These are phyloP conservation scores for Caranx ignobilis DNA, from an alignment of 2,113 vertebrate genomes.

Conservation along the genomic window DNA sequence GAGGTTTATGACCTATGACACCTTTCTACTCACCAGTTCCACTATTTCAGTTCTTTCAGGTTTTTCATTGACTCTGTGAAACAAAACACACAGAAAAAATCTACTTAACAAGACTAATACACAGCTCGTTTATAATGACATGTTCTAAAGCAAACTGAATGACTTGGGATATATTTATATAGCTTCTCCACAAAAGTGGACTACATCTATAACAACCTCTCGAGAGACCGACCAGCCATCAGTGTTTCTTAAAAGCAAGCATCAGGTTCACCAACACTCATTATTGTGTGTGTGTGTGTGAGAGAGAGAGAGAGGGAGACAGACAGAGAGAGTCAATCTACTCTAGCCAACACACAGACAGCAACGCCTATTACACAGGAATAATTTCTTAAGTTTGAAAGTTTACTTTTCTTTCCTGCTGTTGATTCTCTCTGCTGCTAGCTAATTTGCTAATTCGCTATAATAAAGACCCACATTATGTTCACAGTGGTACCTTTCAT, in stretches of 20 bases:
- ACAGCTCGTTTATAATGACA: background rate
- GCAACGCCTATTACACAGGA: too few relatives aligned
- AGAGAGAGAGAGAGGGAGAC: too few relatives aligned
- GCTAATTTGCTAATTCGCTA: background rate
- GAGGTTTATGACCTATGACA: background rate
- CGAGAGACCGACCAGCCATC: background rate
- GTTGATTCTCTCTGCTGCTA: background rate
- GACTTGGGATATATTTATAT: background rate
- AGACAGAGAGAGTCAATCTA: too few relatives aligned
- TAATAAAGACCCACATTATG: background rate
- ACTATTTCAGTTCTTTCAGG: slow-evolving; percentile 86
- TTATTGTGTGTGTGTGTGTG: too few relatives aligned
- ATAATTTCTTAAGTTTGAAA: too few relatives aligned
- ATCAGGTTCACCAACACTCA: background rate
- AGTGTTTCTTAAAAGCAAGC: background rate
- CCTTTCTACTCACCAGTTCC: slow-evolving; percentile 87
- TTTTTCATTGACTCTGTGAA: slow-evolving; percentile 85
- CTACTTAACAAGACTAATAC: background rate
- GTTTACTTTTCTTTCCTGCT: background rate
- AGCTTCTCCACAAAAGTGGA: too few relatives aligned
- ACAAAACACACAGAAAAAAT: slow-evolving; percentile 24
- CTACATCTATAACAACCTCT: too few relatives aligned
- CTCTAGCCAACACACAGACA: too few relatives aligned
- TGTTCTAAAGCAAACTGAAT: background rate
- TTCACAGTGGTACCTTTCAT: background rate